phyloP scores from a whole-genome alignment of 2,113 vertebrate genomes.

The Nettapus auritus region DNA sequence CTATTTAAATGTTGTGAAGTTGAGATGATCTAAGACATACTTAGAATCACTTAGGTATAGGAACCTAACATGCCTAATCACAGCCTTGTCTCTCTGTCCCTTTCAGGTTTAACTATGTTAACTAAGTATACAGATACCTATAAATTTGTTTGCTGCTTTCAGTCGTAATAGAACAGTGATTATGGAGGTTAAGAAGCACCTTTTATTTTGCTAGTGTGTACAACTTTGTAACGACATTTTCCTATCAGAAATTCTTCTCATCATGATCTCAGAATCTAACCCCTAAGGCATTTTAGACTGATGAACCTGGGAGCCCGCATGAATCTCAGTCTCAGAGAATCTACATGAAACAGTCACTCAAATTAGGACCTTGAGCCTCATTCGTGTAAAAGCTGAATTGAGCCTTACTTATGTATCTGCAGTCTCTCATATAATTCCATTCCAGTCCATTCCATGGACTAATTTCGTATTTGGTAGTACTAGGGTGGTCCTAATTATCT shows the following conservation, averaged over 20 bases:
- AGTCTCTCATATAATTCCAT: neutral
- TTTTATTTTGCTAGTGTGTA: neutral
- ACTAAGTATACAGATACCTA: neutral
- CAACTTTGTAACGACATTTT: neutral
- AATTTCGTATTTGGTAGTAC: neutral
- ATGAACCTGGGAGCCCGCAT: neutral
- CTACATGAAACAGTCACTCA: neutral
- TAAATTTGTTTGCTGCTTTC: neutral
- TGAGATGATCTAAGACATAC: constrained; percentile 2
- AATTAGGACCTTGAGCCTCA: neutral
- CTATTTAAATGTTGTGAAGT: constrained; percentile 32
- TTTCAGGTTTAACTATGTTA: neutral
- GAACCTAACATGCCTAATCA: neutral
- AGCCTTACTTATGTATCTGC: neutral
- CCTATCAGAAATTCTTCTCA: neutral
- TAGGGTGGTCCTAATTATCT: neutral
- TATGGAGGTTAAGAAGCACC: neutral
- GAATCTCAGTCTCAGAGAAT: neutral
- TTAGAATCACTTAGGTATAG: constrained; percentile 1
- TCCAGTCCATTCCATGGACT: neutral
- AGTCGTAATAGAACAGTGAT: neutral
- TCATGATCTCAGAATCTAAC: neutral
- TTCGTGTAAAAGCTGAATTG: neutral
- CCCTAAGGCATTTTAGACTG: neutral
- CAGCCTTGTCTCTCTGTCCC: neutral